Evolutionary conservation across 2,113 vertebrate species (phyloP), one percentile per base, ranked within the genome.

Genomic region (Lota lota): DNA sequence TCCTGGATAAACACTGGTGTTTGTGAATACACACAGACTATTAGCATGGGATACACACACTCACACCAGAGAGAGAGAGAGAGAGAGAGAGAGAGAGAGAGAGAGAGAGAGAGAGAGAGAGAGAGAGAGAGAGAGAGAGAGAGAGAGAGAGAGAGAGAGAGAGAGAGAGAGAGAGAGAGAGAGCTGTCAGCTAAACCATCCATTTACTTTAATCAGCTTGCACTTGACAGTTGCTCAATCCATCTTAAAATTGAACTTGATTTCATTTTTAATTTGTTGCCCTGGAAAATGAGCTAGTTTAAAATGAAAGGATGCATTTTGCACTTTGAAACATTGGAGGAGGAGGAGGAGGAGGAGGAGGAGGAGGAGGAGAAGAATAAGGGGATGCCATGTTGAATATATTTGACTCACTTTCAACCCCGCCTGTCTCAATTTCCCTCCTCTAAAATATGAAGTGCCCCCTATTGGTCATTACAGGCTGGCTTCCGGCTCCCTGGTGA

Each of bases 191-290:
- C 16, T 50, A 22, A 69, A 53, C 14, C 58, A 17, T 68, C 53
- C 21, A n/a, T 20, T 64, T 24, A 1, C 5, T 76, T 73, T 61
- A 74, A 77, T 72, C 24, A 67, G 50, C 24, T 69, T 33, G 61
- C 47, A 10, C 72, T 56, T 74, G 77, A 79, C 71, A 71, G 72
- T 24, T 22, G 28, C 67, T 66, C 28, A 36, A 28, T 19, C 40
- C 24, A 15, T 67, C n/a, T 51, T 15, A 62, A 64, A 15, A 36
- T 12, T 40, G 12, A 62, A 64, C 10, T 63, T 20, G 11, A 67
- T 28, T 17, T 63, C 6, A n/a, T 40, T 18, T 57, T 47, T 59
- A 54, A 65, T 51, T 61, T 54, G 20, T 61, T 2, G 2, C 0
- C 7, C 21, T 66, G 16, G 50, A 47, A 58, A 67, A 53, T 54